Evolutionary conservation across 2,797 vertebrate species (phyloP).

Genomic region (Denticeps clupeoides): DNA sequence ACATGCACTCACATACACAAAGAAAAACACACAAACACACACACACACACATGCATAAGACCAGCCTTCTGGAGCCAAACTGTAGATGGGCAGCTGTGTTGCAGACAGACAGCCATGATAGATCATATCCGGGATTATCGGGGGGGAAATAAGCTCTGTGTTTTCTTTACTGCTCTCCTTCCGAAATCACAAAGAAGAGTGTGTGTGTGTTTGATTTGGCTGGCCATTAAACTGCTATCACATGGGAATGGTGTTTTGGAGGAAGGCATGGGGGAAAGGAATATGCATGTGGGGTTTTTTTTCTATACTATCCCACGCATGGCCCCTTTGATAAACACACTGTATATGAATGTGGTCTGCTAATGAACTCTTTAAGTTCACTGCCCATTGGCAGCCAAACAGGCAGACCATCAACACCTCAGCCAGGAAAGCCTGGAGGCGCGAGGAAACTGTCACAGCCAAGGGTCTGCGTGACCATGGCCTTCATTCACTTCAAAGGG

Average conservation of each 20-base stretch:
- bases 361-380: too few relatives aligned
- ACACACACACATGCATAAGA: neutral
- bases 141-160: constrained; percentile 51
- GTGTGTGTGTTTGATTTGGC: constrained; percentile 47
- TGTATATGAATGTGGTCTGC: too few relatives aligned
- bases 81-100: constrained; percentile 45
- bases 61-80: constrained; percentile 24
- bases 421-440: too few relatives aligned
- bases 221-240: constrained; percentile 41
- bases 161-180: constrained; percentile 34
- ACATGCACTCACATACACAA: neutral
- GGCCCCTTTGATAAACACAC: too few relatives aligned
- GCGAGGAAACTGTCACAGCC: too few relatives aligned
- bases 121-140: constrained; percentile 59
- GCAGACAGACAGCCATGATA: constrained; percentile 45
- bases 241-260: constrained; percentile 35
- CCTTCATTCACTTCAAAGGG: constrained; percentile 32
- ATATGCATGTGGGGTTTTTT: constrained; percentile 35
- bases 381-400: too few relatives aligned
- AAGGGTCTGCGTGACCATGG: constrained; percentile 19
- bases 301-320: too few relatives aligned
- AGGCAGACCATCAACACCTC: too few relatives aligned
- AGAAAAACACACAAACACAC: neutral
- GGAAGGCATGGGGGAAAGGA: constrained; percentile 33
- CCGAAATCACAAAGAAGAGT: constrained; percentile 34